These are phyloP conservation scores for Galaxias olidus DNA, from an alignment of 2,797 vertebrate species.

Conservation along the genomic window DNA sequence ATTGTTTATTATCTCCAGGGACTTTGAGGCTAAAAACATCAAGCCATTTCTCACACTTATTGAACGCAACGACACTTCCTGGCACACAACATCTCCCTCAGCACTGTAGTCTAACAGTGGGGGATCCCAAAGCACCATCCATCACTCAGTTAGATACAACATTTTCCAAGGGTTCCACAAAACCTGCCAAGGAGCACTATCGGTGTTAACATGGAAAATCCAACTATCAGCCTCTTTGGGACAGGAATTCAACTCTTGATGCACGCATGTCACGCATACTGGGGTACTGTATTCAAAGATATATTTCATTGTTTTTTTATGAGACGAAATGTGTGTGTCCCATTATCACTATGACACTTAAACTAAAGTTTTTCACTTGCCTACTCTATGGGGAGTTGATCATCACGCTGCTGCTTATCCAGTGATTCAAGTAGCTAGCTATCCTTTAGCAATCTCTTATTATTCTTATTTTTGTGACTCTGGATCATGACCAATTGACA, in stretches of 20 bases:
- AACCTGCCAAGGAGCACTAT: constrained; percentile 51
- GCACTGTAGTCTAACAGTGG: constrained; percentile 43
- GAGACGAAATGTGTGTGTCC: not conserved
- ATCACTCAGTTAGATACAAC: constrained; percentile 54
- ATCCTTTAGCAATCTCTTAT: constrained; percentile 9
- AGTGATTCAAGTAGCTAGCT: constrained; percentile 35
- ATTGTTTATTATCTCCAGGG: constrained; percentile 15
- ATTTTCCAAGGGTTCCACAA: constrained; percentile 49
- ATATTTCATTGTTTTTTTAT: constrained; percentile 5
- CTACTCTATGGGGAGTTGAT: not conserved
- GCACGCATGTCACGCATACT: constrained; percentile 17
- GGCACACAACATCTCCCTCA: constrained; percentile 45
- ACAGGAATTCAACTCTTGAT: constrained; percentile 27
- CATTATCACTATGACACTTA: not conserved
- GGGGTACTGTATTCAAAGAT: constrained; percentile 3
- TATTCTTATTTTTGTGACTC: not conserved
- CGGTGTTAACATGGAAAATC: constrained; percentile 49
- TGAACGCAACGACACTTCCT: constrained; percentile 46
- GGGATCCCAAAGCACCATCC: constrained; percentile 43
- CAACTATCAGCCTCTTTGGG: constrained; percentile 15
- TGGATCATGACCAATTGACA: constrained; percentile 50
- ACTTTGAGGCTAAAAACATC: constrained; percentile 29
- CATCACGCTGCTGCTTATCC: constrained; percentile 24
- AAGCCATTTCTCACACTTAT: constrained; percentile 38
- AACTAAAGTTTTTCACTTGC: not conserved